Conservation (phyloP, 2,113 vertebrate genomes). For the Peromyscus polionotus region DNA sequence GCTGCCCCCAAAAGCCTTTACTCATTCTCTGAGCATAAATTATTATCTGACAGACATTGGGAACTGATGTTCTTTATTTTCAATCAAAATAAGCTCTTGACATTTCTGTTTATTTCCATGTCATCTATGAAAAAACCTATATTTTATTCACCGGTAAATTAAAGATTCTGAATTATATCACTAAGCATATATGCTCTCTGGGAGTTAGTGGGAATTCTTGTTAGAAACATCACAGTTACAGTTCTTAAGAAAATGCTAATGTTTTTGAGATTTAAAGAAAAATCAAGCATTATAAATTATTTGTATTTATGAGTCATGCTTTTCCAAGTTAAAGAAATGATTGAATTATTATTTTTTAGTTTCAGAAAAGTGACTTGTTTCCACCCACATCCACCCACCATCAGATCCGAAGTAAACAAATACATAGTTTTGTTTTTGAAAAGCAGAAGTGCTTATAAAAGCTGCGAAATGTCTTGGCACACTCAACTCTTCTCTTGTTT, state of each 20-base stretch:
- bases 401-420: not conserved
- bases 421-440: not conserved
- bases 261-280: not conserved
- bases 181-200: not conserved
- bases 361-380: not conserved
- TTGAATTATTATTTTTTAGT: not conserved
- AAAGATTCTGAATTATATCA: slow-evolving; percentile 10
- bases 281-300: not conserved
- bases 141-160: not conserved
- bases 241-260: slow-evolving; percentile 21
- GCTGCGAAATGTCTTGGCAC: not conserved
- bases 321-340: not conserved
- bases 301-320: not conserved
- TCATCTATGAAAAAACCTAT: slow-evolving; percentile 43
- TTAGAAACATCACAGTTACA: not conserved
- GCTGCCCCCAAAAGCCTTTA: not conserved
- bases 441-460: not conserved
- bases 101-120: slow-evolving; percentile 53
- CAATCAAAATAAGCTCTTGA: slow-evolving; percentile 55
- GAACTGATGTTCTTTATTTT: slow-evolving; percentile 33
- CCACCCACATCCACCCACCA: not conserved
- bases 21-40: slow-evolving; percentile 25
- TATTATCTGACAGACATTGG: slow-evolving; percentile 7
- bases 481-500: slow-evolving; percentile 41
- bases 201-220: slow-evolving; percentile 21